phyloP scores from a whole-genome alignment of 2,113 vertebrate genomes.

The Nesogale talazaci region DNA sequence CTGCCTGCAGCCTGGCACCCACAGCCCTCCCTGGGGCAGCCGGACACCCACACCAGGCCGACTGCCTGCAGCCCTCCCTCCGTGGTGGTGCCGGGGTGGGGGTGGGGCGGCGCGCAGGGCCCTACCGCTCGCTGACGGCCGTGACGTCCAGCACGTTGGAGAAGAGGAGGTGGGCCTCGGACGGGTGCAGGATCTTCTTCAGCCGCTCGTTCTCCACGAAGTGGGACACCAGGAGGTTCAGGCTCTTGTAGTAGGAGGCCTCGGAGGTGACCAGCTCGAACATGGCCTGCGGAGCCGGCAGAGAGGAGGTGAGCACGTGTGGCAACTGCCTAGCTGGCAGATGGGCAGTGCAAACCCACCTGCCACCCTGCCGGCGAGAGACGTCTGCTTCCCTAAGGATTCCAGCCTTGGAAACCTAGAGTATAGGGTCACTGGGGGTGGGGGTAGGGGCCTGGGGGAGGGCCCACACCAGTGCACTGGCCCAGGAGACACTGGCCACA shows the following conservation, averaged over 20 bases:
- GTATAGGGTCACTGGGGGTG: not conserved
- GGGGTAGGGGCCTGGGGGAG: no score
- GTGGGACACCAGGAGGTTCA: slow-evolving; percentile 95
- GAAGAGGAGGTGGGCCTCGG: slow-evolving; percentile 97
- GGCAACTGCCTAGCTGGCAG: no score
- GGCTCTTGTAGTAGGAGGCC: slow-evolving; percentile 97
- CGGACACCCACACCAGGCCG: no score
- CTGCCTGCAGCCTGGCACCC: not conserved
- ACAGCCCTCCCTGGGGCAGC: not conserved
- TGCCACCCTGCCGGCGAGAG: no score
- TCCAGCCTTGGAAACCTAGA: not conserved
- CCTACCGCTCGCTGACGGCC: slow-evolving; percentile 95
- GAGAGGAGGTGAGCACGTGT: not conserved
- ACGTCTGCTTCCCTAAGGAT: not conserved
- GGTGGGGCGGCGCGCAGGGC: not conserved
- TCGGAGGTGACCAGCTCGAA: slow-evolving; percentile 97
- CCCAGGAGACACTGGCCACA: not conserved
- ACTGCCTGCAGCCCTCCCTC: no score
- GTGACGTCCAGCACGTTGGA: slow-evolving; percentile 97
- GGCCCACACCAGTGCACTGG: not conserved
- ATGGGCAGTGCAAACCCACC: not conserved
- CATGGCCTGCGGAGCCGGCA: slow-evolving; percentile 89
- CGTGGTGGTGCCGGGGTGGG: accelerated
- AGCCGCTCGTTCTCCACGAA: slow-evolving; percentile 93
- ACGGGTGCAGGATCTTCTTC: slow-evolving; percentile 92